Percentiles rank a stretch among this genome's conserved stretches.
Evolutionary conservation across 2,797 vertebrate species (phyloP).

Genomic region (Acestrorhynchus altus): DNA sequence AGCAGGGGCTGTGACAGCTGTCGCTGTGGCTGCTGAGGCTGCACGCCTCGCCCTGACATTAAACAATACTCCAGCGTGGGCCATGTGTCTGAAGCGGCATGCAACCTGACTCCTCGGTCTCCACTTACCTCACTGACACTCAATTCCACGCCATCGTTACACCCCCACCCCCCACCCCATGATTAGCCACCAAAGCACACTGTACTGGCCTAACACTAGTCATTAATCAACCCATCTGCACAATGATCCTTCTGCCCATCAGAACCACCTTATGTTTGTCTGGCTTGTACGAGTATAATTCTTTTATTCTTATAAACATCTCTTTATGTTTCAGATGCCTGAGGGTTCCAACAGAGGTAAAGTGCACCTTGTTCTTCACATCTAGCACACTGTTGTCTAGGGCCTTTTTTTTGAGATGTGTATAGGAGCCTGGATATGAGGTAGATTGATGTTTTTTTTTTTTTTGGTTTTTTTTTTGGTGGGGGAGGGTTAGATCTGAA

Average conservation of each 20-base stretch:
- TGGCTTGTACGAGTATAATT: background rate
- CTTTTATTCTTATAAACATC: constrained; percentile 11
- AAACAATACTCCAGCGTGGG: constrained; percentile 59
- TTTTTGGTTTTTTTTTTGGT: constrained; percentile 37
- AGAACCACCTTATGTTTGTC: background rate
- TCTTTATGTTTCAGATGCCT: background rate
- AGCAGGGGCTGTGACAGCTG: constrained; percentile 62
- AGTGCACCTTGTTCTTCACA: background rate
- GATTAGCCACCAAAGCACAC: constrained; percentile 53
- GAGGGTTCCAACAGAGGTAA: background rate
- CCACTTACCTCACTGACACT: constrained; percentile 62
- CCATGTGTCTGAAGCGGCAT: constrained; percentile 61
- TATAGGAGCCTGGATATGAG: constrained; percentile 36
- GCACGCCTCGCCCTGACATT: constrained; percentile 48
- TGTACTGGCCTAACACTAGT: constrained; percentile 46
- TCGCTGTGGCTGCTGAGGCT: constrained; percentile 47
- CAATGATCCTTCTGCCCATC: constrained; percentile 36
- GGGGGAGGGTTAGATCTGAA: constrained; percentile 58
- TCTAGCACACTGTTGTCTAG: constrained; percentile 25
- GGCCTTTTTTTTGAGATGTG: constrained; percentile 46
- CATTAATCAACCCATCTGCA: constrained; percentile 55
- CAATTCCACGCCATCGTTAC: constrained; percentile 53
- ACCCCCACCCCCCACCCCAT: constrained; percentile 50
- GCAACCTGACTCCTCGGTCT: constrained; percentile 60
- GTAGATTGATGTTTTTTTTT: constrained; percentile 50